Conservation (phyloP, 2,888 invertebrate genomes). For the Peribatodes rhomboidaria region DNA sequence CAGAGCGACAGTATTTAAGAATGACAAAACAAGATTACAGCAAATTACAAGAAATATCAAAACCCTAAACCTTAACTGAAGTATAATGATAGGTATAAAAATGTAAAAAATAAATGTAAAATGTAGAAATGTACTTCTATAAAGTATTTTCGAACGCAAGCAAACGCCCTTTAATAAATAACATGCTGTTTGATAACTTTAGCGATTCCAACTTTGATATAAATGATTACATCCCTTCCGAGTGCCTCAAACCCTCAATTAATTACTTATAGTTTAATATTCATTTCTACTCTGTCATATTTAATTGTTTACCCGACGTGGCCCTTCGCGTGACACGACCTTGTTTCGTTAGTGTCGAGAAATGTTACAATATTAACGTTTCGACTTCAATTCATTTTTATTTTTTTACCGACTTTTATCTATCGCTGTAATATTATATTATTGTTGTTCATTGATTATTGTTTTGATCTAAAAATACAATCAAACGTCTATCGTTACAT, state of each 20-base stretch:
- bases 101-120: neutral
- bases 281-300: slow-evolving; percentile 27
- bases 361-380: slow-evolving; percentile 50
- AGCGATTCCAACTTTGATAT: slow-evolving; percentile 6
- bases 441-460: neutral
- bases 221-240: slow-evolving; percentile 13
- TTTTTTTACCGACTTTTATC: slow-evolving; percentile 6
- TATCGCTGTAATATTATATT: neutral
- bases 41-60: too few species aligned
- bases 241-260: slow-evolving; percentile 18
- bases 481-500: neutral
- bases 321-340: slow-evolving; percentile 50
- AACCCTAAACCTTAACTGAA: too few species aligned
- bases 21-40: too few species aligned
- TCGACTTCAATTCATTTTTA: slow-evolving; percentile 29
- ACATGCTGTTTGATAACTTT: slow-evolving; percentile 6
- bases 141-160: neutral
- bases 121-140: neutral
- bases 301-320: slow-evolving; percentile 43
- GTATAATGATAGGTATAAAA: too few species aligned
- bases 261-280: slow-evolving; percentile 40
- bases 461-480: neutral
- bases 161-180: neutral
- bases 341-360: slow-evolving; percentile 55
- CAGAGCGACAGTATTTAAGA: too few species aligned